Percentiles rank a stretch among this genome's conserved stretches.
phyloP scores from a whole-genome alignment of 2,797 vertebrate species.

The Ara ararauna region DNA sequence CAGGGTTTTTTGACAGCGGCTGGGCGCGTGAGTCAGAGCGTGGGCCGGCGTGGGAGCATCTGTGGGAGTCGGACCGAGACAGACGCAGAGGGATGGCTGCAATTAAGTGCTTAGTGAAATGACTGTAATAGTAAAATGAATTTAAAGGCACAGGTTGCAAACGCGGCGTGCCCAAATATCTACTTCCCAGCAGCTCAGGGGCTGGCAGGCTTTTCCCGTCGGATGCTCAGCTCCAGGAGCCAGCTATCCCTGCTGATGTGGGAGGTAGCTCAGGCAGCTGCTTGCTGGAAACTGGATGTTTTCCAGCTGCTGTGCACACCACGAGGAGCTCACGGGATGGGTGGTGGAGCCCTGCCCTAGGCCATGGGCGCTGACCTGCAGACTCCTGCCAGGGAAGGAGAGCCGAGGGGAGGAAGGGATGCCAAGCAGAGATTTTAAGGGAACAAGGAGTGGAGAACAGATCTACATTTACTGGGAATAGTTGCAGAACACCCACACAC shows the following conservation, averaged over 20 bases:
- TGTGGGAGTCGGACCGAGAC: constrained; percentile 78
- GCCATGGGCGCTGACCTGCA: not conserved
- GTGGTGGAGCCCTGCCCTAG: not conserved
- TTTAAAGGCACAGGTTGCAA: constrained; percentile 63
- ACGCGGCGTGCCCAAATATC: not conserved
- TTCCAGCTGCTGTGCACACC: not conserved
- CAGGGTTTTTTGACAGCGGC: constrained; percentile 53
- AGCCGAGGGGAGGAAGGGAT: not conserved
- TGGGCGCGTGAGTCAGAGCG: constrained; percentile 74
- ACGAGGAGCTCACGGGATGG: rapidly evolving
- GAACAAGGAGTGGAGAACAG: constrained; percentile 14
- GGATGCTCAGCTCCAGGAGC: constrained; percentile 2
- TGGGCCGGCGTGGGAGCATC: constrained; percentile 70
- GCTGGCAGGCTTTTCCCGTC: not conserved
- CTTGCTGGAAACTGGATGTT: not conserved
- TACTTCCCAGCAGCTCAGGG: not conserved
- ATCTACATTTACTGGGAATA: not conserved
- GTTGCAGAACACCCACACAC: not conserved
- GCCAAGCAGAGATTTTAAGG: not conserved
- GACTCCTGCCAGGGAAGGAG: not conserved
- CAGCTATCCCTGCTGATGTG: not conserved
- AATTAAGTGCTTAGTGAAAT: constrained; percentile 72
- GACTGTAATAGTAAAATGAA: constrained; percentile 62
- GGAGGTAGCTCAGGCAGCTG: not conserved
- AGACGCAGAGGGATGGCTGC: constrained; percentile 70